phyloP scores from a whole-genome alignment of 2,113 vertebrate species.

The Hippoglossus stenolepis region DNA sequence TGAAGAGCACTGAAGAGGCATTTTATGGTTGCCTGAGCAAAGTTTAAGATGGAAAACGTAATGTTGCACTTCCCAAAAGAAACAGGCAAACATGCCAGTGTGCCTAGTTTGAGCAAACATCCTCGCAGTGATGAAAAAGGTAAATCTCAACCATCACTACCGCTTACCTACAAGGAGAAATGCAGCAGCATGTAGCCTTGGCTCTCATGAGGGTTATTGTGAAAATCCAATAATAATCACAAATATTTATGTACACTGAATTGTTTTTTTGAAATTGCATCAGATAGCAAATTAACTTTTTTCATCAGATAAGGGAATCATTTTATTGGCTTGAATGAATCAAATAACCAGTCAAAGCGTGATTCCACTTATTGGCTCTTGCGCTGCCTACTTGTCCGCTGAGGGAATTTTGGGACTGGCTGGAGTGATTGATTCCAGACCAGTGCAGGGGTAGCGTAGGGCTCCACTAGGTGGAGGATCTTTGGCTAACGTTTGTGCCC shows the following conservation, averaged over 20 bases:
- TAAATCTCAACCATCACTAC: background rate
- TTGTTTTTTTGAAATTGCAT: background rate
- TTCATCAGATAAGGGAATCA: constrained; percentile 2
- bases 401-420: background rate
- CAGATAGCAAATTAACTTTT: constrained; percentile 1
- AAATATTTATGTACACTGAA: background rate
- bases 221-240: background rate
- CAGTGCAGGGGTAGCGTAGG: background rate
- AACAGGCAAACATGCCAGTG: background rate
- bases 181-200: background rate
- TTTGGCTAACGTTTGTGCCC: background rate
- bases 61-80: background rate
- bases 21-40: no score
- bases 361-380: background rate
- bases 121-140: no score
- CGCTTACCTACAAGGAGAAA: background rate
- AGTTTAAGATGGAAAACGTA: background rate
- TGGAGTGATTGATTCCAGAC: constrained; percentile 24
- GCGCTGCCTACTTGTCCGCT: constrained; percentile 8
- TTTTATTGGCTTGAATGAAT: background rate
- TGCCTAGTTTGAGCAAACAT: no score
- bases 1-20: no score
- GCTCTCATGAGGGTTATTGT: background rate
- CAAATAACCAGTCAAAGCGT: constrained; percentile 4
- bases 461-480: background rate